A percentile compares a stretch with the other conserved stretches of the same genome.
These are phyloP conservation scores for Drosophila ochracea DNA, from an alignment of 2,888 invertebrate genomes.

Conservation along the genomic window DNA sequence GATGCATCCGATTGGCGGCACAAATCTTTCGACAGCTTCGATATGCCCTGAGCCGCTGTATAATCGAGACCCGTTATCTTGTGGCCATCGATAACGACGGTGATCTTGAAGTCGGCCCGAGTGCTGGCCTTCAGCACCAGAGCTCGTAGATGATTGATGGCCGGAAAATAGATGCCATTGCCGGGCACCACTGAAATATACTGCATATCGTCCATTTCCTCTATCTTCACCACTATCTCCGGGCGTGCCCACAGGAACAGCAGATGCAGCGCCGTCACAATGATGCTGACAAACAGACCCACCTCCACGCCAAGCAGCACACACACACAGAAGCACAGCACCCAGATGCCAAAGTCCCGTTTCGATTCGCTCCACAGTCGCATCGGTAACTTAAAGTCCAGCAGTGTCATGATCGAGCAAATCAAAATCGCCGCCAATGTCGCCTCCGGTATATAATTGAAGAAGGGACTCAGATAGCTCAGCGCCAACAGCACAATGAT, in stretches of 20 bases:
- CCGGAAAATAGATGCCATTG: conserved; percentile 90
- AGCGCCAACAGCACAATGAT: conserved; percentile 92
- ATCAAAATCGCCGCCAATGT: conserved; percentile 95
- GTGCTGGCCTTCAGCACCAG: conserved; percentile 87
- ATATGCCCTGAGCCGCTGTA: conserved; percentile 87
- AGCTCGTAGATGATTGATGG: conserved; percentile 88
- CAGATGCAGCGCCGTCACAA: conserved; percentile 88
- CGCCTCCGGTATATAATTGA: conserved; percentile 94
- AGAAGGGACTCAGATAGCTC: conserved; percentile 94
- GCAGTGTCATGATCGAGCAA: conserved; percentile 89
- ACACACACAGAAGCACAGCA: conserved; percentile 89
- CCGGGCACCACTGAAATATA: conserved; percentile 89
- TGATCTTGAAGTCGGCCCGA: conserved; percentile 85
- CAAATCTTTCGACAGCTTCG: conserved; percentile 82
- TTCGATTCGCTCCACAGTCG: conserved; percentile 87
- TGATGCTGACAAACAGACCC: conserved; percentile 91
- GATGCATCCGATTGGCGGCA: conserved; percentile 70
- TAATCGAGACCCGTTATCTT: conserved; percentile 90
- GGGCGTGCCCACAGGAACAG: conserved; percentile 90
- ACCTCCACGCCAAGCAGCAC: conserved; percentile 91
- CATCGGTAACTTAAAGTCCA: conserved; percentile 86
- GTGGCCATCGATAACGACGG: conserved; percentile 89
- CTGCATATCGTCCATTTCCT: conserved; percentile 85
- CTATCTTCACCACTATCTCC: conserved; percentile 81
- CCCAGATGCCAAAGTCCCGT: conserved; percentile 88